Conservation (phyloP, 2,113 vertebrate genomes). For the Cricetomys ansorgei region DNA sequence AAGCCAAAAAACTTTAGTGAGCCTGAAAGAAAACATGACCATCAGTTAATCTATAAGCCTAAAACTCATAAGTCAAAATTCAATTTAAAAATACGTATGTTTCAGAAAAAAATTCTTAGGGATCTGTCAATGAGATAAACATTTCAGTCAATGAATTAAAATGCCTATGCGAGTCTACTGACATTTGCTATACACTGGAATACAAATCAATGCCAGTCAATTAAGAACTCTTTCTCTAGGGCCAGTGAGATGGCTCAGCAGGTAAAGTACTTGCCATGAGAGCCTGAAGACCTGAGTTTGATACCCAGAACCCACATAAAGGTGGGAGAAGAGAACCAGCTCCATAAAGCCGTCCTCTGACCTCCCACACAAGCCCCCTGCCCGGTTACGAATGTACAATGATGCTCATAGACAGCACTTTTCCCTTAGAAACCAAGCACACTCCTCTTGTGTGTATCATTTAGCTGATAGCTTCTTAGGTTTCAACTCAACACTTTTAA, state of each 20-base stretch:
- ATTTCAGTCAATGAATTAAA: conserved; percentile 51
- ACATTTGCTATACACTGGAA: not conserved
- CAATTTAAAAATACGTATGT: not conserved
- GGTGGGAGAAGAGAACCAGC: not conserved
- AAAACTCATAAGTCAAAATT: conserved; percentile 29
- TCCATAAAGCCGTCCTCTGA: not conserved
- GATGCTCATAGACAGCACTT: not conserved
- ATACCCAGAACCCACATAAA: not conserved
- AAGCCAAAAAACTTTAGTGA: conserved; percentile 50
- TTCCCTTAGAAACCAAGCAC: not conserved
- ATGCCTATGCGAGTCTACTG: not conserved
- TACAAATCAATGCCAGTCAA: conserved; percentile 23
- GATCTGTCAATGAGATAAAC: not conserved
- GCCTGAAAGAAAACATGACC: conserved; percentile 38
- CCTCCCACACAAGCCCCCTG: not conserved
- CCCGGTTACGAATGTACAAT: not conserved
- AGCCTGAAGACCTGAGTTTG: not conserved
- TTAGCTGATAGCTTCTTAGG: not conserved
- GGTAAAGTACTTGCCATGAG: not conserved
- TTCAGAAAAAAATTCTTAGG: not conserved
- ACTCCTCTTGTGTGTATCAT: not conserved
- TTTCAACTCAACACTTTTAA: conserved; percentile 1
- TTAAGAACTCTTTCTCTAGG: not conserved
- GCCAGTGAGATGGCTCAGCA: not conserved
- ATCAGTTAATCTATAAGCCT: conserved; percentile 21